Percentiles rank a stretch among this genome's conserved stretches.
phyloP scores from a whole-genome alignment of 2,888 invertebrate genomes.

The Netelia inedita region DNA sequence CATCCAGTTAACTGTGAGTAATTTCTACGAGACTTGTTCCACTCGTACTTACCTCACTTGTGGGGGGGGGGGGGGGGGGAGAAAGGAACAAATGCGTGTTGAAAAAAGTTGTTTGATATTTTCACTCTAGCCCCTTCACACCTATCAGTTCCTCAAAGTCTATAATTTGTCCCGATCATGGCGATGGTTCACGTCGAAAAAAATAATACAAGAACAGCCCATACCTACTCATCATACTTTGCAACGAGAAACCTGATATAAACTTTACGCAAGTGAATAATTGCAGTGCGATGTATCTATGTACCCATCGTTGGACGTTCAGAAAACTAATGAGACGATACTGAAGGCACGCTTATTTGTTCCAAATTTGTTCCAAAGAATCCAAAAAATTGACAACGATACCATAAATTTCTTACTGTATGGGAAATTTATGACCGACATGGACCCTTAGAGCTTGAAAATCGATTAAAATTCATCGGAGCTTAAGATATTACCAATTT shows the following conservation, averaged over 20 bases:
- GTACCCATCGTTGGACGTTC: too few relatives aligned
- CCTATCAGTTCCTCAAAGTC: conserved; percentile 4
- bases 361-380: too few relatives aligned
- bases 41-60: not conserved
- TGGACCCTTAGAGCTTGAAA: too few relatives aligned
- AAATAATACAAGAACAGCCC: too few relatives aligned
- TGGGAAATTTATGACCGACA: too few relatives aligned
- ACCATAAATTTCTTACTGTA: too few relatives aligned
- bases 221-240: too few relatives aligned
- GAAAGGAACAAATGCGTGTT: not conserved
- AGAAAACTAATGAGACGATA: not conserved
- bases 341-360: too few relatives aligned
- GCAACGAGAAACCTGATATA: too few relatives aligned
- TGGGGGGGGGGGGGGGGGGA: not conserved
- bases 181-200: not conserved
- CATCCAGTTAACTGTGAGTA: conserved; percentile 1
- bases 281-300: not conserved
- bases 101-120: conserved; percentile 1
- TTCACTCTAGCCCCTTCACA: conserved; percentile 9
- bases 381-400: too few relatives aligned
- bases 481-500: too few relatives aligned
- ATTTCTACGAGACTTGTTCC: conserved; percentile 11
- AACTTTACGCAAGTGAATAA: not conserved
- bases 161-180: conserved; percentile 35
- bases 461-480: too few relatives aligned